Evolutionary conservation across 2,113 vertebrate species (phyloP), one percentile per base, ranked within the genome.

Genomic region (Dicrurus megarhynchus): DNA sequence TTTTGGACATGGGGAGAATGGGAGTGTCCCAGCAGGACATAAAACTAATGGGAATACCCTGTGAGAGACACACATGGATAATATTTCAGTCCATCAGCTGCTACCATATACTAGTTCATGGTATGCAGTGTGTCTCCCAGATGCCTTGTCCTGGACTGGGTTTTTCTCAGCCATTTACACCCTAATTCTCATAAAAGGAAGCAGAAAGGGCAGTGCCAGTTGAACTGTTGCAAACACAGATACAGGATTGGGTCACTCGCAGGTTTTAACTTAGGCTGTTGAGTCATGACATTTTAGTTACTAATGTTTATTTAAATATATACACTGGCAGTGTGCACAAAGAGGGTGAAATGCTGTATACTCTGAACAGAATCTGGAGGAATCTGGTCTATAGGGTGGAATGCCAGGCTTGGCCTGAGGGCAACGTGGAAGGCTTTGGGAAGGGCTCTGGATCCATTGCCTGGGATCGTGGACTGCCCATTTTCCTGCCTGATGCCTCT

Each of bases 311-410:
- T 79, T 47, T 69, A 55, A n/a, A 13, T 32, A 33, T 3, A 20
- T 21, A 1, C 26, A 14, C 9, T n/a, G 67, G 11, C 53, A 50
- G 6, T 30, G 32, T 2, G 1, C 69, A 17, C 28, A 28, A 47
- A 23, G 41, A 60, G 28, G 27, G 13, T 79, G 44, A 59, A 68
- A 27, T 55, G 17, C 12, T 52, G 0, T 4, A 4, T 28, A 9
- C 42, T 35, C 15, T 46, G 42, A 61, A 30, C 8, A 35, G 74
- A 35, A 39, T 33, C 67, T 85, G 42, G 22, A 61, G 50, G 41
- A 82, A 41, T 49, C n/a, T 49, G 24, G 15, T 27, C 22, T 26
- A 0, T 6, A 2, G 6, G 20, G 10, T 22, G 7, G 32, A 56
- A 46, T 39, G 35, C 28, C 41, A 14, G 46, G 41, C 46, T 50